These are phyloP conservation scores for Castor canadensis DNA, from an alignment of 2,113 vertebrate genomes.

Conservation along the genomic window DNA sequence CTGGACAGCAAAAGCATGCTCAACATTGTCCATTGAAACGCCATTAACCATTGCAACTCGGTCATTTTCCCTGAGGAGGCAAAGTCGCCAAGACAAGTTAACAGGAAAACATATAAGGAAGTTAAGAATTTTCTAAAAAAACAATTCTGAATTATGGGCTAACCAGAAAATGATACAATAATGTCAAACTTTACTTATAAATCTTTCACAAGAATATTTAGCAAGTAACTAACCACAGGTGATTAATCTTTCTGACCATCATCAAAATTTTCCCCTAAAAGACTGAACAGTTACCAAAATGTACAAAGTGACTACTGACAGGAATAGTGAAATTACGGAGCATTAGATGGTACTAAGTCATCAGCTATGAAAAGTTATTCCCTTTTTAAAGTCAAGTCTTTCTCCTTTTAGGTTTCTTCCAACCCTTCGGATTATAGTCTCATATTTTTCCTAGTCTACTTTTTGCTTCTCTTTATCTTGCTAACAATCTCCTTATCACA, in stretches of 20 bases:
- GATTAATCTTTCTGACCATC: neutral
- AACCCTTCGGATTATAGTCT: neutral
- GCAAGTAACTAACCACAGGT: neutral
- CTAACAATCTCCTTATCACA: neutral
- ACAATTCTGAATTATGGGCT: neutral
- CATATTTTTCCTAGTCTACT: neutral
- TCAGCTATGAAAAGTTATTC: neutral
- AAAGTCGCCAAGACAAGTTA: slow-evolving; percentile 43
- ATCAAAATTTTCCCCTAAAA: neutral
- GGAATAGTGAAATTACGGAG: neutral
- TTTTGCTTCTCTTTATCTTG: neutral
- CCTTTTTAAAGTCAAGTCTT: neutral
- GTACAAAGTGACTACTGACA: neutral
- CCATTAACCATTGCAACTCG: slow-evolving; percentile 99
- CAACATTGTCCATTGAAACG: slow-evolving; percentile 99
- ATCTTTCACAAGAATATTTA: neutral
- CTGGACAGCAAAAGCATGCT: slow-evolving; percentile 98
- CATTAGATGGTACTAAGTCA: neutral
- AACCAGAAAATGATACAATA: neutral
- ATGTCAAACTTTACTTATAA: neutral
- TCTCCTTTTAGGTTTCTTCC: neutral
- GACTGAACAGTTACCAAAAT: neutral
- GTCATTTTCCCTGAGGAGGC: slow-evolving; percentile 94
- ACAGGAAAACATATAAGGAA: neutral
- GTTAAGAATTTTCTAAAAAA: neutral